A percentile compares a stretch with the other conserved stretches of the same genome.
Conservation (phyloP, 1,140 invertebrate species). For the Lysiphlebus fabarum region DNA sequence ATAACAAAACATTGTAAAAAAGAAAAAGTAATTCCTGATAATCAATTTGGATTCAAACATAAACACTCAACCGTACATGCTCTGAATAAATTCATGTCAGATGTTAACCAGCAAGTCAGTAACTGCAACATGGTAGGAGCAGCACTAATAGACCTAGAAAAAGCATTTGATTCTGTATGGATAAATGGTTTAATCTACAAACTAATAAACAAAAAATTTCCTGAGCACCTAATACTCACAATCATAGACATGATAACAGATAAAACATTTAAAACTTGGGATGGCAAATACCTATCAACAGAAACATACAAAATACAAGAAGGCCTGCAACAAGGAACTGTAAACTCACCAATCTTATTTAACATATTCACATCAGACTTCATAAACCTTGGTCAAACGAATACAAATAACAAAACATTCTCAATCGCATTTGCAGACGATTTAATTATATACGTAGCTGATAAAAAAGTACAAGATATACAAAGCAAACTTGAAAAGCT, state of each 20-base stretch:
- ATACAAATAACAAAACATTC: not conserved
- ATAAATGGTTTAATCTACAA: constrained; percentile 29
- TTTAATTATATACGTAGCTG: constrained; percentile 11
- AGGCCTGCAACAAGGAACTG: constrained; percentile 26
- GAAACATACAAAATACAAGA: constrained; percentile 11
- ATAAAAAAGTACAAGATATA: not conserved
- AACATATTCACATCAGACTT: constrained; percentile 24
- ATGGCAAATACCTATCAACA: not conserved
- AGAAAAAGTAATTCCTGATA: constrained; percentile 17
- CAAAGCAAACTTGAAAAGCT: constrained; percentile 16
- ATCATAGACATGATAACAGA: constrained; percentile 16
- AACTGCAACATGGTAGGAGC: constrained; percentile 15
- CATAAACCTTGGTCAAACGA: constrained; percentile 9
- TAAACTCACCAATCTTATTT: constrained; percentile 26
- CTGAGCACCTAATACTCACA: constrained; percentile 4
- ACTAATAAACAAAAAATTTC: constrained; percentile 23
- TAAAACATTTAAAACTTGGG: constrained; percentile 6
- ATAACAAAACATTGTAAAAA: constrained; percentile 1
- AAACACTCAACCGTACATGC: constrained; percentile 20
- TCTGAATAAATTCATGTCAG: constrained; percentile 20
- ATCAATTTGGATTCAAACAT: constrained; percentile 22
- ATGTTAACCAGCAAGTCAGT: constrained; percentile 8
- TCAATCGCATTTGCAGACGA: constrained; percentile 23
- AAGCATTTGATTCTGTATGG: constrained; percentile 27
- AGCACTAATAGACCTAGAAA: constrained; percentile 16